Conservation (phyloP, 2,797 vertebrate species). For the Balearica regulorum region DNA sequence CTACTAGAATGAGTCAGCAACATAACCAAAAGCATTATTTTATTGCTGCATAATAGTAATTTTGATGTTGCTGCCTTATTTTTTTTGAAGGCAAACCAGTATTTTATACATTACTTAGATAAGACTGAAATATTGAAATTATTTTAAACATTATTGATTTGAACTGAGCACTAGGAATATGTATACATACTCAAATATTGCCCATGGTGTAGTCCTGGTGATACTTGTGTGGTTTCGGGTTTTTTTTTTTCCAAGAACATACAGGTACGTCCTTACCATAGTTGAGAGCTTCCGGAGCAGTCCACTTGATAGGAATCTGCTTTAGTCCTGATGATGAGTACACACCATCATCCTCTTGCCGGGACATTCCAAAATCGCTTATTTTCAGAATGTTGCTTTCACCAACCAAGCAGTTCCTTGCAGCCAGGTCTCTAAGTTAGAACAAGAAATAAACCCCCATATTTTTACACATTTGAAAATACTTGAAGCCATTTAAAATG, state of each 20-base stretch:
- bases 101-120: neutral
- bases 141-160: neutral
- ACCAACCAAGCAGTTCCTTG: conserved; percentile 94
- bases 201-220: neutral
- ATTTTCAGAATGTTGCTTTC: conserved; percentile 93
- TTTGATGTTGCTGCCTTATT: neutral
- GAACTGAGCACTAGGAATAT: neutral
- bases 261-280: conserved; percentile 79
- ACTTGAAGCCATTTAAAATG: neutral
- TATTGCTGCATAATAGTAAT: neutral
- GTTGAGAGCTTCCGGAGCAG: conserved; percentile 95
- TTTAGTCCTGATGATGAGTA: conserved; percentile 97
- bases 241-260: neutral
- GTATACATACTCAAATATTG: neutral
- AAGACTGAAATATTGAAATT: neutral
- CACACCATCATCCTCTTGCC: conserved; percentile 95
- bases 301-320: conserved; percentile 99
- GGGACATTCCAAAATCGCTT: conserved; percentile 98
- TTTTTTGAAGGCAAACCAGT: neutral
- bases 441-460: conserved; percentile 40
- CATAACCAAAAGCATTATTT: neutral
- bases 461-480: conserved; percentile 37
- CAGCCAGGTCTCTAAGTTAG: conserved; percentile 89
- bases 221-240: neutral
- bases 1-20: neutral